Base-by-base conservation (phyloP, 2,888 invertebrate species). In the Didymodactylos carnosus region DNA sequence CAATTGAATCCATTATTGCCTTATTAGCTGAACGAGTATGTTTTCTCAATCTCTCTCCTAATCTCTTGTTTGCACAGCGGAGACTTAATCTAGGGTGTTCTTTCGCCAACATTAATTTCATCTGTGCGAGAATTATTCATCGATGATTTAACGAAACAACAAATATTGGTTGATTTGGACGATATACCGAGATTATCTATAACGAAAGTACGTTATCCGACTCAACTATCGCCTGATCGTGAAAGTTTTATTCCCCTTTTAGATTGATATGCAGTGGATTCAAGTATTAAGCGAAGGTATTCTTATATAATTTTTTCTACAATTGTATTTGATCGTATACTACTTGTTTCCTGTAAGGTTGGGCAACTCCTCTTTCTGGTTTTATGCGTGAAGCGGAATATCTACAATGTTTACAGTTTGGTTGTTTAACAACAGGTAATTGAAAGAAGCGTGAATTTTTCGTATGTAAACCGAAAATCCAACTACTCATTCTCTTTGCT, bases 381-480 rank as follows among this genome's bases (percentile, higher is more conserved):
- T 98, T 99, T 81, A 99, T 98, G 98, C 87, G 91, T 43, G 98
- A 99, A 86, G 87, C 89, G 73, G 91, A 98, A 82, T 97, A 89
- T 84, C 86, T 98, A 39, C 91, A 92, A 86, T 87, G 89, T 23
- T 87, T 94, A 72, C 95, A 98, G 84, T 93, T 95, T 79, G 92
- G 92, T 81, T 91, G 91, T 80, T 85, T 97, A 5, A 86, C 90
- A 0, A 86, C 86, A 78, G 84, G 84, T 84, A 78, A 73, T 25
- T 39, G 39, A 16, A n/a, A 43, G 1, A 27, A 41, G 16, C 16
- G 39, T 3, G 46, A 69, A 75, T 29, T 7, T 3, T 43, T n/a
- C 5, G 1, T n/a, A 6, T 35, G 11, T 41, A 14, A 41, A 41
- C 41, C 16, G 11, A 41, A 41, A 14, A 41, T 41, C 16, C 41